phyloP scores from a whole-genome alignment of 2,797 vertebrate species.

The Sebastes steindachneri region DNA sequence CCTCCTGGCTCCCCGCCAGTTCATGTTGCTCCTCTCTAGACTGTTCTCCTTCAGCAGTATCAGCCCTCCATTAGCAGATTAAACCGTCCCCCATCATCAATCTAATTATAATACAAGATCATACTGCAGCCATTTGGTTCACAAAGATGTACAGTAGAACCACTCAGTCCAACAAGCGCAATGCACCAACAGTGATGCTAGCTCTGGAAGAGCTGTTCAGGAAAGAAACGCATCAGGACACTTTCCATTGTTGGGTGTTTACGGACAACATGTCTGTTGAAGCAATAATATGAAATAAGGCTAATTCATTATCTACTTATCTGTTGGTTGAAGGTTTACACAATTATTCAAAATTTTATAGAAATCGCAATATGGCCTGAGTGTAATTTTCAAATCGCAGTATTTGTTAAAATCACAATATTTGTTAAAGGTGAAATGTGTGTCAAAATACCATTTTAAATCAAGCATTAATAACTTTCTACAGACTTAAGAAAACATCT shows the following conservation, averaged over 20 bases:
- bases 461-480: too few relatives aligned
- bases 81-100: constrained; percentile 33
- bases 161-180: constrained; percentile 14
- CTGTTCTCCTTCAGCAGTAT: constrained; percentile 45
- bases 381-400: too few relatives aligned
- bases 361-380: too few relatives aligned
- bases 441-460: too few relatives aligned
- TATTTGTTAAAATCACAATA: too few relatives aligned
- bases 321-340: not conserved
- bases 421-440: too few relatives aligned
- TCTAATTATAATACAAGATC: constrained; percentile 32
- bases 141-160: constrained; percentile 3
- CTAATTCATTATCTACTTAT: not conserved
- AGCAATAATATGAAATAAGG: not conserved
- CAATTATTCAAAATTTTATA: too few relatives aligned
- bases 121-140: not conserved
- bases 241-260: not conserved
- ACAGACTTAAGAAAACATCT: too few relatives aligned
- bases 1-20: constrained; percentile 33
- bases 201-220: not conserved
- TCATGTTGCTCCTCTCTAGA: not conserved
- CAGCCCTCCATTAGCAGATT: constrained; percentile 75
- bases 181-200: constrained; percentile 42
- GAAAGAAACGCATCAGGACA: not conserved
- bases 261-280: not conserved